phyloP scores from a whole-genome alignment of 1,140 invertebrate genomes.

The Eriosoma lanigerum region DNA sequence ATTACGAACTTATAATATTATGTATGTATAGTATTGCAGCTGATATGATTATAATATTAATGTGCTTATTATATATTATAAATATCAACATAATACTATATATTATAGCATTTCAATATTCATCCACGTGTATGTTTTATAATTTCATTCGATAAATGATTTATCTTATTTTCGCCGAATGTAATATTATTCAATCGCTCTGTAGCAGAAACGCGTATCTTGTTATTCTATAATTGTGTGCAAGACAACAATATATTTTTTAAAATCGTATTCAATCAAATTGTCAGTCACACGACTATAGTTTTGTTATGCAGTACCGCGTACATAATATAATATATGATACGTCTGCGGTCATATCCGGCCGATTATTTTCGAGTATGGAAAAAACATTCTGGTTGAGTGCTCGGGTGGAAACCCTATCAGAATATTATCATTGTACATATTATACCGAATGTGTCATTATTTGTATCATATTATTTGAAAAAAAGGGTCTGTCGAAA shows the following conservation, averaged over 20 bases:
- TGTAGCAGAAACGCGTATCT: neutral
- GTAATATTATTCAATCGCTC: neutral
- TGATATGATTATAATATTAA: too few species aligned
- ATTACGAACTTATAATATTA: too few species aligned
- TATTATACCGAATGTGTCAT: constrained; percentile 7
- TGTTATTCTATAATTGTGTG: neutral
- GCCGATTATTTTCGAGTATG: constrained; percentile 34
- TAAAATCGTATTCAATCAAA: constrained; percentile 30
- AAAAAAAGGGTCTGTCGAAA: neutral
- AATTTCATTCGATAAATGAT: too few species aligned
- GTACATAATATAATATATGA: neutral
- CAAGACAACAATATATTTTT: neutral
- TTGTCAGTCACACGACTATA: constrained; percentile 16
- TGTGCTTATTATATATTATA: too few species aligned
- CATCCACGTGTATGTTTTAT: too few species aligned
- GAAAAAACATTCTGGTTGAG: constrained; percentile 47
- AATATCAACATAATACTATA: too few species aligned
- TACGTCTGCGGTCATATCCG: constrained; percentile 37
- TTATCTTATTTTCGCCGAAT: neutral
- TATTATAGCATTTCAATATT: too few species aligned
- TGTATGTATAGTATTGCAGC: too few species aligned
- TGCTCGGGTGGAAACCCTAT: constrained; percentile 43
- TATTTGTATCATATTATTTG: constrained; percentile 27
- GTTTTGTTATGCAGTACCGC: constrained; percentile 18
- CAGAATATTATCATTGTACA: constrained; percentile 19